phyloP scores from a whole-genome alignment of 2,113 vertebrate genomes.

The Syngnathus floridae region DNA sequence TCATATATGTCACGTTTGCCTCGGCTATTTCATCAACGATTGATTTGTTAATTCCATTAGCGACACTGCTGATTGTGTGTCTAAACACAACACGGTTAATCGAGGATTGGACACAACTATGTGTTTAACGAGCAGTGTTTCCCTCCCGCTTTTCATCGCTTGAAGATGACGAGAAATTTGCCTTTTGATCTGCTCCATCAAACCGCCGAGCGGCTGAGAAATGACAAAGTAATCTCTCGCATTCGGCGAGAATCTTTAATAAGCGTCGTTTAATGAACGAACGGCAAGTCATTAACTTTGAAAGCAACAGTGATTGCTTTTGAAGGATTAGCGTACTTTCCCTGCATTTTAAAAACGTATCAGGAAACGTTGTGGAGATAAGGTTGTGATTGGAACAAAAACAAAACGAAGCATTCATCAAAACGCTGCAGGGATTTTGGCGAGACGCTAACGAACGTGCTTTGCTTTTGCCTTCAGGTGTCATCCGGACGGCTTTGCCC shows the following conservation, averaged over 20 bases:
- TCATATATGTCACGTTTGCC: neutral
- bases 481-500: slow-evolving; percentile 91
- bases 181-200: slow-evolving; percentile 43
- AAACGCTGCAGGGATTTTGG: slow-evolving; percentile 8
- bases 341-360: slow-evolving; percentile 55
- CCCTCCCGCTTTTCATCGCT: slow-evolving; percentile 1
- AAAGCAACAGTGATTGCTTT: slow-evolving; percentile 62
- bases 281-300: slow-evolving; percentile 64
- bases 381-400: slow-evolving; percentile 38
- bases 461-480: slow-evolving; percentile 62
- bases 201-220: slow-evolving; percentile 36
- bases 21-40: neutral
- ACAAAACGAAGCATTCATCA: slow-evolving; percentile 22
- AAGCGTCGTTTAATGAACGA: slow-evolving; percentile 60
- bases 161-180: slow-evolving; percentile 43
- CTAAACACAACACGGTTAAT: neutral
- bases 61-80: neutral
- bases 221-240: slow-evolving; percentile 48
- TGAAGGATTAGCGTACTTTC: slow-evolving; percentile 52
- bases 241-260: slow-evolving; percentile 58
- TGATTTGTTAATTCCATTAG: neutral
- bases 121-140: slow-evolving; percentile 3
- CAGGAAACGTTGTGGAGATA: slow-evolving; percentile 44
- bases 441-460: too few relatives aligned
- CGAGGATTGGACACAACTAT: neutral